Evolutionary conservation across 2,888 invertebrate genomes (phyloP).

Genomic region (Eilema caniola): DNA sequence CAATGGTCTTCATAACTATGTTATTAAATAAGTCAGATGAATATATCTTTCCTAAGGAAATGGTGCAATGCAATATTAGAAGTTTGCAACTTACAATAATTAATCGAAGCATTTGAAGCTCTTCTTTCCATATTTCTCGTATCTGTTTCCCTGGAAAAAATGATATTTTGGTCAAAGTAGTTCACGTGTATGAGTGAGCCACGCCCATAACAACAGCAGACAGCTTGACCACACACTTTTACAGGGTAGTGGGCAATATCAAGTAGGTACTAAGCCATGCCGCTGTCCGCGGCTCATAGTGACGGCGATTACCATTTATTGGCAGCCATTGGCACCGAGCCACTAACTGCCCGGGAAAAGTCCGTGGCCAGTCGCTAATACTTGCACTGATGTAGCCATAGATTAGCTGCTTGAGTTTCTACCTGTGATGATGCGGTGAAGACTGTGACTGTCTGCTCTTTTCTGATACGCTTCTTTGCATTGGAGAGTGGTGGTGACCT

Average conservation of each 20-base stretch:
- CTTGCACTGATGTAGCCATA: neutral
- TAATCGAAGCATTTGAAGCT: slow-evolving; percentile 82
- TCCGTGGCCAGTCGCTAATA: neutral
- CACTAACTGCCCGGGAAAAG: neutral
- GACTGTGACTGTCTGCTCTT: slow-evolving; percentile 86
- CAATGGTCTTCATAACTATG: too few relatives aligned
- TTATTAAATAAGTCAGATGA: neutral
- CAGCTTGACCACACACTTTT: neutral
- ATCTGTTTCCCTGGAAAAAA: slow-evolving; percentile 76
- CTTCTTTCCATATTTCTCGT: slow-evolving; percentile 77
- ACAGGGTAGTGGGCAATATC: too few relatives aligned
- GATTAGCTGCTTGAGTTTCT: slow-evolving; percentile 5
- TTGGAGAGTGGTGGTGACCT: slow-evolving; percentile 82
- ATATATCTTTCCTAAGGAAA: neutral
- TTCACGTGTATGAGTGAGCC: neutral
- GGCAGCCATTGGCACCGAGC: neutral
- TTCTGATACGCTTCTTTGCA: slow-evolving; percentile 89
- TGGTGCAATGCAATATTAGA: neutral
- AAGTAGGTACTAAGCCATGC: neutral
- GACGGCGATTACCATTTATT: neutral
- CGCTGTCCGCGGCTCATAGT: neutral
- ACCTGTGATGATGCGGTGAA: slow-evolving; percentile 81
- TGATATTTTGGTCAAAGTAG: neutral
- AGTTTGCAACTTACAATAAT: slow-evolving; percentile 64
- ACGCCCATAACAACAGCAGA: too few relatives aligned